A percentile compares a stretch with the other conserved stretches of the same genome.
phyloP scores from a whole-genome alignment of 2,888 invertebrate species.

The Brassicogethes aeneus region DNA sequence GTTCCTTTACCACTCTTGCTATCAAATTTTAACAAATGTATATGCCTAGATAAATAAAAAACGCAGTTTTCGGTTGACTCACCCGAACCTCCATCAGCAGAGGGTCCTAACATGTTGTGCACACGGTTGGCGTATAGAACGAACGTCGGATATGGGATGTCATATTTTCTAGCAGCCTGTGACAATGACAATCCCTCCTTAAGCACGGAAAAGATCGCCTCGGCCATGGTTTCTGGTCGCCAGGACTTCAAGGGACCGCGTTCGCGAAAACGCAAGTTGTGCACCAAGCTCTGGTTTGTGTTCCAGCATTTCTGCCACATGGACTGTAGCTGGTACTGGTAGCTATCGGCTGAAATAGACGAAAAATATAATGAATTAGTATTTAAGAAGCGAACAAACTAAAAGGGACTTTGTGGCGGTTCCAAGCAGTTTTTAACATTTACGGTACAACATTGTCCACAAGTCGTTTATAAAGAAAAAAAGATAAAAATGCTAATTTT shows the following conservation, averaged over 20 bases:
- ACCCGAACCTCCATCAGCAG: conserved; percentile 85
- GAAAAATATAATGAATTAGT: conserved; percentile 18
- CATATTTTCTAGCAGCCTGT: conserved; percentile 87
- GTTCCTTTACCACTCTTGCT: too few species aligned
- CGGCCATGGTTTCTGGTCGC: conserved; percentile 92
- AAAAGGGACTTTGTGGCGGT: too few species aligned
- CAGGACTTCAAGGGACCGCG: conserved; percentile 87
- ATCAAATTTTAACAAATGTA: too few species aligned
- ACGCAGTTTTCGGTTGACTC: conserved; percentile 34
- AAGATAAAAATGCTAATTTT: too few species aligned
- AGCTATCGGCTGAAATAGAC: conserved; percentile 71
- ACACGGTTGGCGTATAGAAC: conserved; percentile 88
- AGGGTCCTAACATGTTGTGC: conserved; percentile 90
- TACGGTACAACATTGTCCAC: too few species aligned
- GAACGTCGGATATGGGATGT: conserved; percentile 91
- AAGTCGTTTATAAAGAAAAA: too few species aligned
- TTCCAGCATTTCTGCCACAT: conserved; percentile 97
- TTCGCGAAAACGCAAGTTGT: conserved; percentile 85
- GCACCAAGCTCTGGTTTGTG: conserved; percentile 83
- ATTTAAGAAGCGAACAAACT: conserved; percentile 8
- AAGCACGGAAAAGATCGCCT: conserved; percentile 85
- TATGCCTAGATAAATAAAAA: too few species aligned
- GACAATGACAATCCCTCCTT: conserved; percentile 84
- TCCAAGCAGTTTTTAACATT: too few species aligned
- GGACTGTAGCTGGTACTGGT: conserved; percentile 89